phyloP scores from a whole-genome alignment of 2,888 invertebrate genomes.

The Nymphalis polychloros region DNA sequence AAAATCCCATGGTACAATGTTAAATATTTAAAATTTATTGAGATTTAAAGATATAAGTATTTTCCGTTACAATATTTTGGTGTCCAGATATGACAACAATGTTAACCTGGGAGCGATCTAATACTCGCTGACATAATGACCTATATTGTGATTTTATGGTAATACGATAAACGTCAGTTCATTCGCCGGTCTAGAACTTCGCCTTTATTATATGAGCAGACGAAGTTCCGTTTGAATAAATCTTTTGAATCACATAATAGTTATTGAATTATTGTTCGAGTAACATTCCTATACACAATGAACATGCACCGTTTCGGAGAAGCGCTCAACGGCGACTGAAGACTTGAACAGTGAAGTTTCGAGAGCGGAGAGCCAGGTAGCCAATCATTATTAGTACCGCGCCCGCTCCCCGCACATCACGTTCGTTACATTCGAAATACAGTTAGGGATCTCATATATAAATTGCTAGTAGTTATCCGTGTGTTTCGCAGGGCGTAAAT shows the following conservation, averaged over 20 bases:
- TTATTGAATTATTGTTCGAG: neutral
- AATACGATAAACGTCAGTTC: neutral
- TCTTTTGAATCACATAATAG: neutral
- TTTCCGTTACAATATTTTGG: neutral
- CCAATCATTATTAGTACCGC: neutral
- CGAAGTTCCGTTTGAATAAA: neutral
- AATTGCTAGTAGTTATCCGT: too few relatives aligned
- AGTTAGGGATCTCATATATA: neutral
- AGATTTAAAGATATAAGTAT: neutral
- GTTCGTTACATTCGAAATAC: constrained; percentile 5
- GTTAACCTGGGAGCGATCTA: neutral
- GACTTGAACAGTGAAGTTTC: neutral
- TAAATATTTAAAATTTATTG: neutral
- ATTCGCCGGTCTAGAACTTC: neutral
- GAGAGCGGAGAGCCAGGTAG: neutral
- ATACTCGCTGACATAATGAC: neutral
- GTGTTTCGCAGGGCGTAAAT: too few relatives aligned
- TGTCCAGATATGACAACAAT: neutral
- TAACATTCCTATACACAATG: neutral
- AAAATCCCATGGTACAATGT: too few relatives aligned
- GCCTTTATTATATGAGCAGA: neutral
- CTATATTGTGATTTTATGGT: constrained; percentile 3
- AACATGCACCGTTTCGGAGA: neutral
- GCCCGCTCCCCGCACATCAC: neutral
- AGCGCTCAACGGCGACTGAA: neutral